Evolutionary conservation across 2,113 vertebrate species (phyloP), one percentile per base, ranked within the genome.

Genomic region (Pampusana beccarii): DNA sequence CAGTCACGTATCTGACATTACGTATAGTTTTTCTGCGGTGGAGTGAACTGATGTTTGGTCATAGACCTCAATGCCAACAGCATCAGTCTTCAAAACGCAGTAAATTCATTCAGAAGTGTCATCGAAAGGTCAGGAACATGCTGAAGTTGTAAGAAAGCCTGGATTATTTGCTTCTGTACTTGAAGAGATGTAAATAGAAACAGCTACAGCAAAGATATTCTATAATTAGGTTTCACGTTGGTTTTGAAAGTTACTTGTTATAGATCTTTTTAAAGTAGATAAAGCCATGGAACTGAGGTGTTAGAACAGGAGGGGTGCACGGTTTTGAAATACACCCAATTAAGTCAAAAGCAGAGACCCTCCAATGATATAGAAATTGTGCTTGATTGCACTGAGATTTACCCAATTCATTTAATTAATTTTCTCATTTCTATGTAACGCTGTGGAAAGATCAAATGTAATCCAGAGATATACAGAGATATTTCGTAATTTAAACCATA

Each of bases 131-230:
- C 93, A 97, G 80, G 86, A 97, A 95, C 74, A 89, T 91, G 93
- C 88, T 97, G 90, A 96, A 91, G 56, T 92, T 94, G 84, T 83
- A 96, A 61, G 79, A 96, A 96, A 96, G 60, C 67, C 84, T 95
- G 48, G n/a, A 81, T 71, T 93, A 80, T 96, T 97, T 96, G 17
- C 69, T 86, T 94, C 88, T 95, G 93, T 92, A 71, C 92, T 94
- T 92, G 73, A 93, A 80, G 79, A 95, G 74, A 95, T 95, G 91
- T 96, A 97, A 98, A 98, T 96, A 98, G 97, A 97, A 97, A 94
- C 88, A 97, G 92, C 77, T 86, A 88, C 24, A 40, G 70, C 71
- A 94, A 92, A 97, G 88, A 56, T 90, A 92, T 94, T 95, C 93
- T 97, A 92, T 97, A 97, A 98, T 97, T 98, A 96, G 73, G 74